Conservation (phyloP, 2,888 invertebrate species). For the Tridacna crocea region DNA sequence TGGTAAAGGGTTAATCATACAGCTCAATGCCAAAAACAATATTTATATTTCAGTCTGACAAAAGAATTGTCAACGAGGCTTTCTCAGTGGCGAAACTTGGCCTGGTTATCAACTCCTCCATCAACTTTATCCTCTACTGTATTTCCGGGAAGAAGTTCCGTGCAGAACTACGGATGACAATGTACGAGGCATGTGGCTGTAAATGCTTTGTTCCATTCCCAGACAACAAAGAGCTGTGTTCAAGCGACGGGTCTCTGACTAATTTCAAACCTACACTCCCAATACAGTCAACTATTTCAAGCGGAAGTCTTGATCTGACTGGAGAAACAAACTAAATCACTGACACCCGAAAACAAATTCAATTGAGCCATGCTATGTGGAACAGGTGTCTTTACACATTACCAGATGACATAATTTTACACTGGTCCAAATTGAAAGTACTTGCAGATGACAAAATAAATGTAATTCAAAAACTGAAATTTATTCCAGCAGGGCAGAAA, state of each 20-base stretch:
- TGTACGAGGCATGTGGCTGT: conserved; percentile 38
- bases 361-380: too few relatives aligned
- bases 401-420: too few relatives aligned
- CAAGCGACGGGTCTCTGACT: not conserved
- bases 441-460: too few relatives aligned
- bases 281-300: not conserved
- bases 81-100: conserved; percentile 72
- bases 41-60: conserved; percentile 57
- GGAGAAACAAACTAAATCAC: not conserved
- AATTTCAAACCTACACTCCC: not conserved
- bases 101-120: conserved; percentile 76
- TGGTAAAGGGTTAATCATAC: too few relatives aligned
- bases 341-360: too few relatives aligned
- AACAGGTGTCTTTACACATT: too few relatives aligned
- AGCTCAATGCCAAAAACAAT: not conserved
- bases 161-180: conserved; percentile 51
- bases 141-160: conserved; percentile 74
- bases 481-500: too few relatives aligned
- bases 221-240: conserved; percentile 34
- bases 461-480: too few relatives aligned
- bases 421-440: too few relatives aligned
- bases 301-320: conserved; percentile 1
- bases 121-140: conserved; percentile 77
- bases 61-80: conserved; percentile 64
- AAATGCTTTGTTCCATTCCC: conserved; percentile 35